A percentile compares a stretch with the other conserved stretches of the same genome.
Evolutionary conservation across 2,113 vertebrate species (phyloP).

Genomic region (Pomatostomus ruficeps): DNA sequence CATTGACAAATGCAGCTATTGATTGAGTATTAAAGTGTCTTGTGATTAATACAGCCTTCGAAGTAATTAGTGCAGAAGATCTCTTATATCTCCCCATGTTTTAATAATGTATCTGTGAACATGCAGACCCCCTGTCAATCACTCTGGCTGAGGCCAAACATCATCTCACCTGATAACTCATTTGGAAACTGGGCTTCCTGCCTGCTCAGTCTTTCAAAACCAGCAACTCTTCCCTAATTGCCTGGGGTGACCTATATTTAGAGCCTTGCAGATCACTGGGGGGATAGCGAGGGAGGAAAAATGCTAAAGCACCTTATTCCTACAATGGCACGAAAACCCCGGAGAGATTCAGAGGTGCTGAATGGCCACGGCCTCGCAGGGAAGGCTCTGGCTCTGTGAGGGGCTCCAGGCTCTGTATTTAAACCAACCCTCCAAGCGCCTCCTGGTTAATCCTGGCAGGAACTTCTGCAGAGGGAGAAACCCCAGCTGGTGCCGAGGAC

Average conservation of each 20-base stretch:
- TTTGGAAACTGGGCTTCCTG: constrained; percentile 77
- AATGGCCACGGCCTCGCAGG: background rate
- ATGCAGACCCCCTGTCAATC: constrained; percentile 73
- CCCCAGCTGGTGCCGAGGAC: background rate
- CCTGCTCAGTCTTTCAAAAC: constrained; percentile 69
- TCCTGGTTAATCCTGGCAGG: background rate
- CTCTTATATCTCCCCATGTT: constrained; percentile 59
- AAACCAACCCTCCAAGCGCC: background rate
- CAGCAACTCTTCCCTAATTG: constrained; percentile 72
- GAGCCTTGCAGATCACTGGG: constrained; percentile 43
- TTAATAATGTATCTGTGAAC: constrained; percentile 73
- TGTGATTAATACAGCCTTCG: constrained; percentile 70
- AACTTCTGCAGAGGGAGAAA: background rate
- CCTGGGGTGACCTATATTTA: constrained; percentile 74
- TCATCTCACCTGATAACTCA: constrained; percentile 74
- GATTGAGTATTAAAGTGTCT: constrained; percentile 73
- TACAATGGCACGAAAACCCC: constrained; percentile 7
- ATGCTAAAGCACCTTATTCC: constrained; percentile 22
- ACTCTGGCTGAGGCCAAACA: constrained; percentile 73
- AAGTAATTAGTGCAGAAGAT: constrained; percentile 67
- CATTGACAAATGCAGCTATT: constrained; percentile 67
- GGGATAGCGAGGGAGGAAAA: background rate
- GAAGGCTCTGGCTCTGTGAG: background rate
- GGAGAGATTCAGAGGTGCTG: background rate
- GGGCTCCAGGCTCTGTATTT: background rate